phyloP scores from a whole-genome alignment of 2,797 vertebrate species.

The Helostoma temminkii region DNA sequence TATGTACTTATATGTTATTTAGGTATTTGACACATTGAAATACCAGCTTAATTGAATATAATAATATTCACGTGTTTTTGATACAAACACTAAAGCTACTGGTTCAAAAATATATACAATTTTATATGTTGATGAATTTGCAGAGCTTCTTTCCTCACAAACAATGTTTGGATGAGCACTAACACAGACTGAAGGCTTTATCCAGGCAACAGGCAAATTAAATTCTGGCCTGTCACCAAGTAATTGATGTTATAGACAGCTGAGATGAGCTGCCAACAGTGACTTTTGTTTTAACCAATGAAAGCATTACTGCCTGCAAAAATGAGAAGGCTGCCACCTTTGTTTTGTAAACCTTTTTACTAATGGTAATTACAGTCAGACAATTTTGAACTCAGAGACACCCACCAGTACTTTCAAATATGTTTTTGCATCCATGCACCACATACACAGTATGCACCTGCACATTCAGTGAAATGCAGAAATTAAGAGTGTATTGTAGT shows the following conservation, averaged over 20 bases:
- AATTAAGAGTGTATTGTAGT: too few species aligned
- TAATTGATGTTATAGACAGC: neutral
- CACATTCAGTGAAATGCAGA: too few species aligned
- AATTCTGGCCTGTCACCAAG: neutral
- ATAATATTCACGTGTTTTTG: too few species aligned
- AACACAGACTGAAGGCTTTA: neutral
- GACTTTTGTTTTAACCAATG: neutral
- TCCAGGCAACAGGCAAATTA: neutral
- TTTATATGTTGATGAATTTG: neutral
- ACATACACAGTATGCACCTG: too few species aligned
- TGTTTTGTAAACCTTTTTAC: neutral
- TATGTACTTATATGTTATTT: too few species aligned
- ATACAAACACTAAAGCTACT: neutral
- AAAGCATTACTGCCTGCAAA: neutral
- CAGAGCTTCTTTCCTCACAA: neutral
- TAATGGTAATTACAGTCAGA: neutral
- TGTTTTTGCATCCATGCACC: too few species aligned
- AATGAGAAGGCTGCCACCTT: neutral
- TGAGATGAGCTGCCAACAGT: neutral
- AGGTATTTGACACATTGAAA: too few species aligned
- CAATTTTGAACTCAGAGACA: too few species aligned
- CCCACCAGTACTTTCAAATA: too few species aligned
- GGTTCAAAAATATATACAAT: neutral
- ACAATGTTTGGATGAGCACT: neutral
- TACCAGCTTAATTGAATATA: too few species aligned